Conservation (phyloP, 1,140 invertebrate genomes). For the Tigriopus japonicus region DNA sequence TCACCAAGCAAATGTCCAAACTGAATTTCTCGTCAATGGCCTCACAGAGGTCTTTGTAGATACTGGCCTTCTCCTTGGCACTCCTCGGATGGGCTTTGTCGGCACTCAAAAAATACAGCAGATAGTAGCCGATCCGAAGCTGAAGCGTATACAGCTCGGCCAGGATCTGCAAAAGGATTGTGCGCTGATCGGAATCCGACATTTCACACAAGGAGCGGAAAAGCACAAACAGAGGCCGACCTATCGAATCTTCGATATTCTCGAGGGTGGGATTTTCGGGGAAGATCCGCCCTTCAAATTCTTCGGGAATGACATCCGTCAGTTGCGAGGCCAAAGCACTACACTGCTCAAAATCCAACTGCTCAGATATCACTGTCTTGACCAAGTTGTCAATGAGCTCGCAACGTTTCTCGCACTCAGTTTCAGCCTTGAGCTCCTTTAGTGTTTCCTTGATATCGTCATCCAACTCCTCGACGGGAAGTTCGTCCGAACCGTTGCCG, state of each 20-base stretch:
- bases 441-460: slow-evolving; percentile 41
- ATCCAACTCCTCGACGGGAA: slow-evolving; percentile 29
- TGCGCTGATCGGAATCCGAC: background rate
- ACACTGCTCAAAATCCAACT: slow-evolving; percentile 41
- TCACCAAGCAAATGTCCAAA: slow-evolving; percentile 14
- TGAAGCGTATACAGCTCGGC: slow-evolving; percentile 27
- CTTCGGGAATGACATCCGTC: slow-evolving; percentile 30
- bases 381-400: slow-evolving; percentile 44
- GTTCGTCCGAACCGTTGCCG: background rate
- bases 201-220: slow-evolving; percentile 33
- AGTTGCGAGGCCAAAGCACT: slow-evolving; percentile 30
- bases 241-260: slow-evolving; percentile 49
- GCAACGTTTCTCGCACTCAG: slow-evolving; percentile 24
- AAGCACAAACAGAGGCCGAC: slow-evolving; percentile 56
- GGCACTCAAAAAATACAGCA: slow-evolving; percentile 69
- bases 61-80: slow-evolving; percentile 1
- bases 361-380: slow-evolving; percentile 39
- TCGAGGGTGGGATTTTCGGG: slow-evolving; percentile 32
- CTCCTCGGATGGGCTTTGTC: slow-evolving; percentile 29
- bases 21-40: slow-evolving; percentile 11
- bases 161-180: slow-evolving; percentile 10
- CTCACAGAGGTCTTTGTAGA: slow-evolving; percentile 12
- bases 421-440: slow-evolving; percentile 42
- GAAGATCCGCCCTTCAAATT: slow-evolving; percentile 33
- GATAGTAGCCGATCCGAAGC: slow-evolving; percentile 55